Evolutionary conservation across 2,113 vertebrate species (phyloP).

Genomic region (Gobio gobio): DNA sequence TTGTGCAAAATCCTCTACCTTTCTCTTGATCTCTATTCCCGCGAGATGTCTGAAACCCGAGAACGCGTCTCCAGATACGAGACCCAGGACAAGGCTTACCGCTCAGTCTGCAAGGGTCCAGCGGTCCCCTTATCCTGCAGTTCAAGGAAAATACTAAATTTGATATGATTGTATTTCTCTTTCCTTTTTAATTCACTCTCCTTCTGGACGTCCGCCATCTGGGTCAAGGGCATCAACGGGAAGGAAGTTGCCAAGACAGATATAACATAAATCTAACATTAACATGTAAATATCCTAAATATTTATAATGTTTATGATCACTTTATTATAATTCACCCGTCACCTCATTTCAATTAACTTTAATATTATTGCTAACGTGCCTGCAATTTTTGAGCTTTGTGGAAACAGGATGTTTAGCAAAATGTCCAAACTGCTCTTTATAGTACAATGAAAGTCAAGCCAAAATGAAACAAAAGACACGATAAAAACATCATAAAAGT

Average conservation of each 20-base stretch:
- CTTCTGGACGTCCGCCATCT: conserved; percentile 71
- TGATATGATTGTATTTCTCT: conserved; percentile 74
- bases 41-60: conserved; percentile 54
- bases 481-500: neutral
- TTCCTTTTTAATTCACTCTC: conserved; percentile 71
- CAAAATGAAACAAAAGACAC: neutral
- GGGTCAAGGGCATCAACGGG: conserved; percentile 76
- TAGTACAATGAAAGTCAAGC: neutral
- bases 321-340: neutral
- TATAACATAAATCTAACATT: conserved; percentile 45
- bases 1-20: conserved; percentile 60
- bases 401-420: neutral
- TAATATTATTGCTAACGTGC: neutral
- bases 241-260: conserved; percentile 62
- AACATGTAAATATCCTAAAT: neutral
- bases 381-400: neutral
- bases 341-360: too few relatives aligned
- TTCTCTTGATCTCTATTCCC: conserved; percentile 55
- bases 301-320: neutral
- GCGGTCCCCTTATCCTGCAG: conserved; percentile 67
- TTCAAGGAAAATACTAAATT: conserved; percentile 81
- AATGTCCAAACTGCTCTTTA: neutral
- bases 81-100: conserved; percentile 59
- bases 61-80: conserved; percentile 58
- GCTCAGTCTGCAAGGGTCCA: conserved; percentile 60